phyloP scores from a whole-genome alignment of 2,888 invertebrate genomes.

The Limnephilus marmoratus region DNA sequence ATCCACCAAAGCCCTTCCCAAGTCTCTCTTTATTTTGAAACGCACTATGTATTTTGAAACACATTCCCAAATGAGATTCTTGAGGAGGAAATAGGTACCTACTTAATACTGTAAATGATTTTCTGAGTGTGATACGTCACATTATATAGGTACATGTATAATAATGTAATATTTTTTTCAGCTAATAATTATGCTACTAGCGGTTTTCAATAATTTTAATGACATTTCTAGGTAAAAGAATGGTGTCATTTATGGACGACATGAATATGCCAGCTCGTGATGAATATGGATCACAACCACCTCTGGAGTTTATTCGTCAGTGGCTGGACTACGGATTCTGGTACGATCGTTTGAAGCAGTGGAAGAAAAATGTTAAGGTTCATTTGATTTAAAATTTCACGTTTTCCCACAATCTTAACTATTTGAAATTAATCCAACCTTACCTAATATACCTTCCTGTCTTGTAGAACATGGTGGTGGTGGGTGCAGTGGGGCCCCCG shows the following conservation, averaged over 20 bases:
- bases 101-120: not conserved
- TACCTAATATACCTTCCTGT: not conserved
- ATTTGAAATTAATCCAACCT: not conserved
- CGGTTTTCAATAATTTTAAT: not conserved
- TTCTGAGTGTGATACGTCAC: not conserved
- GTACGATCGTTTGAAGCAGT: constrained; percentile 90
- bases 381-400: not conserved
- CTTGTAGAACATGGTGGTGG: constrained; percentile 85
- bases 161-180: no score
- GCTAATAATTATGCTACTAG: no score
- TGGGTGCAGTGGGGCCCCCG: constrained; percentile 91
- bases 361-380: constrained; percentile 85
- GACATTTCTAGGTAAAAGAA: constrained; percentile 79
- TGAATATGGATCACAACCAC: constrained; percentile 92
- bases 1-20: no score
- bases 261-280: constrained; percentile 96
- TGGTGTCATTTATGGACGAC: constrained; percentile 94
- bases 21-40: no score
- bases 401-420: not conserved
- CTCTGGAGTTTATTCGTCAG: constrained; percentile 88
- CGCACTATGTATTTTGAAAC: no score
- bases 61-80: no score
- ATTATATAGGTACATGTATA: no score
- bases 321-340: constrained; percentile 95
- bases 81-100: not conserved